Conservation (phyloP, 2,888 invertebrate species). For the Thyatira batis region DNA sequence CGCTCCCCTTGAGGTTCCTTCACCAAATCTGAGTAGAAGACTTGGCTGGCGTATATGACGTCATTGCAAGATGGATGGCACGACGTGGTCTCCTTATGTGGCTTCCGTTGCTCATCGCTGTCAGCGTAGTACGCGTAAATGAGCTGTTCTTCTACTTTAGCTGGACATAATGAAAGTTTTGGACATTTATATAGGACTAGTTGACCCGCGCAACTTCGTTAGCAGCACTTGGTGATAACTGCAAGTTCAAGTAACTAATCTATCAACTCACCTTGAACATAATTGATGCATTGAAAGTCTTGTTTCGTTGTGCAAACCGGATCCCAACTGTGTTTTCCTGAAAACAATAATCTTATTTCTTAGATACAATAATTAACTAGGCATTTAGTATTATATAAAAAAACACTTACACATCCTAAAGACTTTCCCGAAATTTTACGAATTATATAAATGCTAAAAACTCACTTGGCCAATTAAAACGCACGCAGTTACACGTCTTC, state of each 20-base stretch:
- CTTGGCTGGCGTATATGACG: constrained; percentile 68
- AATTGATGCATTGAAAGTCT: constrained; percentile 60
- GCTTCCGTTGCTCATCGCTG: constrained; percentile 54
- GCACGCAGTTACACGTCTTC: constrained; percentile 69
- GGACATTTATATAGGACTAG: too few species aligned
- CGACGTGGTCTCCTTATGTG: constrained; percentile 44
- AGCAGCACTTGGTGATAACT: too few species aligned
- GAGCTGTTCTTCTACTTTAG: constrained; percentile 59
- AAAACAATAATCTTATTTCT: constrained; percentile 20
- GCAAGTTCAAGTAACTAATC: background rate
- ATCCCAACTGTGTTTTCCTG: constrained; percentile 58
- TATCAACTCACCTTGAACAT: constrained; percentile 50
- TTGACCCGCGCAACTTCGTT: too few species aligned
- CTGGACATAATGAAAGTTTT: constrained; percentile 30
- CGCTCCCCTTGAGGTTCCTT: constrained; percentile 37
- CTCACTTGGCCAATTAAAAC: constrained; percentile 74
- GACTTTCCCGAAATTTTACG: background rate
- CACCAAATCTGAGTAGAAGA: constrained; percentile 70
- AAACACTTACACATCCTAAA: too few species aligned
- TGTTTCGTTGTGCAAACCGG: constrained; percentile 60
- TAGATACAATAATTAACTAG: background rate
- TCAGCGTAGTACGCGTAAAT: constrained; percentile 70
- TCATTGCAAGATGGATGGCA: constrained; percentile 75
- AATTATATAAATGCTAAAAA: constrained; percentile 7
- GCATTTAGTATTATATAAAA: background rate